Evolutionary conservation across 2,888 invertebrate genomes (phyloP), one percentile per base, ranked within the genome.

Genomic region (Mesochorus sp.): DNA sequence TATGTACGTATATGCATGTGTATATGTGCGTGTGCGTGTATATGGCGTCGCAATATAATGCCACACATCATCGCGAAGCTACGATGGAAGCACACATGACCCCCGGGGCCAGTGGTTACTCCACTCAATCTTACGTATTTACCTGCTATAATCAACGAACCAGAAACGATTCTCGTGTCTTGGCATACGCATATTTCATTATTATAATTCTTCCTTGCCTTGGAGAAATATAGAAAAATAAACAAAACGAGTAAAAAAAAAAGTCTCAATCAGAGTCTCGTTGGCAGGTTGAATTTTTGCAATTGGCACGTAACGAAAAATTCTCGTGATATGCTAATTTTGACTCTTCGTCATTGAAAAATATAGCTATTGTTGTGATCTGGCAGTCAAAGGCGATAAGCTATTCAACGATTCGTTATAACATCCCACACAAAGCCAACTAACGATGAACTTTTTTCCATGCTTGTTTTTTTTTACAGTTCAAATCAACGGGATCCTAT

Each of bases 81-180:
- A 37, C 57, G 28, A 28, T 64, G 53, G 64, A 79, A 68, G 62
- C 37, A 49, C 37, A 44, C 14, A 70, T 67, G 72, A 72, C 66
- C 80, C 75, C 44, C 37, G 76, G 34, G 68, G 51, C 73, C 67
- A 34, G 51, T 70, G 68, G 64, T 68, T 79, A 75, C 64, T 59
- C 74, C 44, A 70, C 75, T 77, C 79, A 70, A 81, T 80, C 72
- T 81, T 73, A 72, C 66, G 72, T 80, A 81, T 80, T 80, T 80
- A 75, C 79, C 77, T 75, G 75, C 80, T 77, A 80, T 77, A 81
- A 81, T 75, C 75, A 79, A 61, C 78, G 51, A 51, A 74, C 70
- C 78, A 34, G 64, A n/a, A n/a, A 66, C 59, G 37, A 74, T 34
- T 44, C 70, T 53, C 66, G 19, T 59, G 59, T 44, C 51, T 42